Percentiles rank a stretch among this genome's conserved stretches.
These are phyloP conservation scores for Xiphophorus hellerii DNA, from an alignment of 2,113 vertebrate genomes.

Conservation along the genomic window DNA sequence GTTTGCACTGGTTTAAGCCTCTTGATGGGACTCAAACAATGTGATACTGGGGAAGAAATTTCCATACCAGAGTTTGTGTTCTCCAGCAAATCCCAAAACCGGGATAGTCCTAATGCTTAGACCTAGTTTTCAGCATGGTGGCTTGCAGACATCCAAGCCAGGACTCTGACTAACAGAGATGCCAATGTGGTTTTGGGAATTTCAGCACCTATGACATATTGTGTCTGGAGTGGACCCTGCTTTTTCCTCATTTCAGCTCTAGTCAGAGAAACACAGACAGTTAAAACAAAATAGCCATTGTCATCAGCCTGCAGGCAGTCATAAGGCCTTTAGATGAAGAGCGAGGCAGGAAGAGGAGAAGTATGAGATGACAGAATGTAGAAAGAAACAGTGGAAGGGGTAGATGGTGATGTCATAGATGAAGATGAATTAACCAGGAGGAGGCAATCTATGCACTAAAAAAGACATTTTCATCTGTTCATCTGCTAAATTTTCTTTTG, in stretches of 20 bases:
- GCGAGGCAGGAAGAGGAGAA: conserved; percentile 18
- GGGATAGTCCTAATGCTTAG: not conserved
- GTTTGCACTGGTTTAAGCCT: not conserved
- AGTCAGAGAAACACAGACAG: conserved; percentile 54
- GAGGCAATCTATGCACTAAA: not conserved
- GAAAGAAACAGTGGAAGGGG: not conserved
- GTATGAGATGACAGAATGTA: conserved; percentile 31
- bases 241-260: conserved; percentile 49
- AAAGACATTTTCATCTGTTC: too few relatives aligned
- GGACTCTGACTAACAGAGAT: conserved; percentile 18
- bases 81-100: not conserved
- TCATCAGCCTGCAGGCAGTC: conserved; percentile 40
- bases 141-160: conserved; percentile 20
- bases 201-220: conserved; percentile 69
- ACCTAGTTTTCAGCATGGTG: conserved; percentile 10
- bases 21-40: not conserved
- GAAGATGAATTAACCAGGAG: not conserved
- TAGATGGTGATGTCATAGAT: not conserved
- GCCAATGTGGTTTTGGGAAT: conserved; percentile 41
- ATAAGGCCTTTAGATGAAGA: conserved; percentile 12
- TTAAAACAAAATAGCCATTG: conserved; percentile 56
- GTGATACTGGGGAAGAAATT: not conserved
- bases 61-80: not conserved
- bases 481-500: conserved; percentile 10
- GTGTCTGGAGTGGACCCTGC: conserved; percentile 43